A percentile compares a stretch with the other conserved stretches of the same genome.
These are phyloP conservation scores for Pseudolaguvia tuberculata DNA, from an alignment of 2,113 vertebrate genomes.

Conservation along the genomic window DNA sequence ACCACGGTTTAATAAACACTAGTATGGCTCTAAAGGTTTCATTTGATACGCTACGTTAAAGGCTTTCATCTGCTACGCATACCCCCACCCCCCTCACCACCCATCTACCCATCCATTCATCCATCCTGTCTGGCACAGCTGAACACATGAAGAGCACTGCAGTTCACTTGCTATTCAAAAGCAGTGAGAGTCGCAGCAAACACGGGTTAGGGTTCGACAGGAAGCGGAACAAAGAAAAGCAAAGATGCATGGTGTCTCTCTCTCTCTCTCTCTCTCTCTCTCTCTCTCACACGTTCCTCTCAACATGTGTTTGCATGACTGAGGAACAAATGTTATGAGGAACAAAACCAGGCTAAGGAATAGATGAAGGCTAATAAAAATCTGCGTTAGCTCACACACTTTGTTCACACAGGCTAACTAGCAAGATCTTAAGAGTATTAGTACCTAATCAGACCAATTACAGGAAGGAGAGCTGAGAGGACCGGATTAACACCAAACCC, in stretches of 20 bases:
- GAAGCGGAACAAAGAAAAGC: neutral
- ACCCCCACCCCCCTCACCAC: constrained; percentile 13
- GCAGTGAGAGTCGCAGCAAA: neutral
- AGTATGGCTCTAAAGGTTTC: neutral
- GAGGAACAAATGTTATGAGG: neutral
- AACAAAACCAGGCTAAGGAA: neutral
- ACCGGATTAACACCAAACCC: neutral
- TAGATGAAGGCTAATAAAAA: neutral
- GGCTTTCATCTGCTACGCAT: constrained; percentile 16
- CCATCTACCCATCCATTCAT: no score
- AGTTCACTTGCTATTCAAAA: constrained; percentile 36
- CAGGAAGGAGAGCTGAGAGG: constrained; percentile 6
- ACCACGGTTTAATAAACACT: neutral
- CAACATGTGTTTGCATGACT: neutral
- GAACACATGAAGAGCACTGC: constrained; percentile 32
- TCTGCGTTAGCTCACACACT: constrained; percentile 12
- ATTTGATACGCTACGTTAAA: constrained; percentile 19
- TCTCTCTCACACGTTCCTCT: neutral
- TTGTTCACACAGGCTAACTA: constrained; percentile 39
- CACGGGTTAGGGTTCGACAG: neutral
- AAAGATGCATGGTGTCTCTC: neutral
- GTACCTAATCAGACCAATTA: constrained; percentile 65
- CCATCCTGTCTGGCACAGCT: constrained; percentile 31
- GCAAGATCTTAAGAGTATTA: constrained; percentile 60
- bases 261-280: no score